Conservation (phyloP, 2,888 invertebrate species). For the Dimorphilus gyrociliatus region DNA sequence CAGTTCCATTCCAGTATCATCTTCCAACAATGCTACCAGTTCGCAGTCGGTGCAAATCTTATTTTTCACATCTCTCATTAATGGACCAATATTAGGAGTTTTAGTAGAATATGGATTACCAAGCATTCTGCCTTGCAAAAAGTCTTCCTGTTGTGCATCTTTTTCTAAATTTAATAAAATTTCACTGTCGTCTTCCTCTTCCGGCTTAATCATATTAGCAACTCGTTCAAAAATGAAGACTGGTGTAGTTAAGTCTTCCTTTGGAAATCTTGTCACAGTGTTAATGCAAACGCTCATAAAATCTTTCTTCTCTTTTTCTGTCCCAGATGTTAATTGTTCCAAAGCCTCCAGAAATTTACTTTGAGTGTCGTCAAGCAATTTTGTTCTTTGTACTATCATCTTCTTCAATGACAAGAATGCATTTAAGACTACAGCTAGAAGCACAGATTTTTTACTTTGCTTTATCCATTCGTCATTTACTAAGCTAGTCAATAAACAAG, state of each 20-base stretch:
- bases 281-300: conserved; percentile 95
- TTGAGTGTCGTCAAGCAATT: conserved; percentile 87
- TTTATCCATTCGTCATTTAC: conserved; percentile 70
- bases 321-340: conserved; percentile 88
- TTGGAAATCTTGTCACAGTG: conserved; percentile 68
- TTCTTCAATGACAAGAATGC: conserved; percentile 78
- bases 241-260: conserved; percentile 82
- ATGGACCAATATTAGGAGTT: conserved; percentile 81
- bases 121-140: conserved; percentile 87
- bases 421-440: conserved; percentile 76
- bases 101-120: conserved; percentile 91
- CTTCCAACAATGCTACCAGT: conserved; percentile 85
- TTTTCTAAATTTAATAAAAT: conserved; percentile 91
- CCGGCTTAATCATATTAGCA: conserved; percentile 86
- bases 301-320: conserved; percentile 82
- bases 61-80: conserved; percentile 97
- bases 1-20: conserved; percentile 68
- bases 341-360: conserved; percentile 76
- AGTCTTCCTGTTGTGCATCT: conserved; percentile 97
- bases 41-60: conserved; percentile 84
- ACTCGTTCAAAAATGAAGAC: conserved; percentile 93
- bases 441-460: conserved; percentile 68
- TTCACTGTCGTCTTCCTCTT: conserved; percentile 89
- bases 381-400: conserved; percentile 79
- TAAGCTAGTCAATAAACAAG: conserved; percentile 66